Evolutionary conservation across 2,797 vertebrate genomes (phyloP), one percentile per base, ranked within the genome.

Genomic region (Chaetodon trifasciatus): DNA sequence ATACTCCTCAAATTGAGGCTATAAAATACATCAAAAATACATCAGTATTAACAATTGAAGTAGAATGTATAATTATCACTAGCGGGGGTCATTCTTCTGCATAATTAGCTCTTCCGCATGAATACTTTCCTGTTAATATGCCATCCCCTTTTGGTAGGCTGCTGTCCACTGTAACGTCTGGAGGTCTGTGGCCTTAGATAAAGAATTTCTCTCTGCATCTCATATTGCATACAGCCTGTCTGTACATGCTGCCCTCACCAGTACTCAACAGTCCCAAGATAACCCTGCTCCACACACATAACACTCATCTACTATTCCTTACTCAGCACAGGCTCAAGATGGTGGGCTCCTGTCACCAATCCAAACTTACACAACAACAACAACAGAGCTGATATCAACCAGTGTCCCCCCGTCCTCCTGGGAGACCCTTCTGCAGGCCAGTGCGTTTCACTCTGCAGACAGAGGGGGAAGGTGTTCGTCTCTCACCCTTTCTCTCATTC

Each of bases 141-240:
- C 11, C 5, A n/a, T 49, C 68, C 52, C 19, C 32, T 7, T 76
- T 40, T 53, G 55, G 58, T 10, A 7, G 47, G 47, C 47, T 10
- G 68, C 46, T 10, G 44, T 70, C 50, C 15, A 66, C 58, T 76
- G 52, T 79, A 40, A 66, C 2, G 35, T 81, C 71, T 39, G 61
- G 39, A 73, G 21, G 65, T 71, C 72, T 79, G 74, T 65, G 69
- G n/a, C 46, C 74, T 68, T 35, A 79, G 86, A 82, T 87, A 81
- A 87, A 72, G 49, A 74, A 81, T 61, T 62, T 70, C 32, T 60
- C 42, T 47, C 66, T 79, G 81, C 40, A 63, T 74, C 82, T 92
- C 81, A 64, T 84, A 53, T 91, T 90, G 65, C 85, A 80, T 49
- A 28, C 79, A 70, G 76, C 47, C 50, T 74, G 76, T 81, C 82